Percentiles rank a stretch among this genome's conserved stretches.
Evolutionary conservation across 2,888 invertebrate genomes (phyloP).

Genomic region (Drosophila incognita): DNA sequence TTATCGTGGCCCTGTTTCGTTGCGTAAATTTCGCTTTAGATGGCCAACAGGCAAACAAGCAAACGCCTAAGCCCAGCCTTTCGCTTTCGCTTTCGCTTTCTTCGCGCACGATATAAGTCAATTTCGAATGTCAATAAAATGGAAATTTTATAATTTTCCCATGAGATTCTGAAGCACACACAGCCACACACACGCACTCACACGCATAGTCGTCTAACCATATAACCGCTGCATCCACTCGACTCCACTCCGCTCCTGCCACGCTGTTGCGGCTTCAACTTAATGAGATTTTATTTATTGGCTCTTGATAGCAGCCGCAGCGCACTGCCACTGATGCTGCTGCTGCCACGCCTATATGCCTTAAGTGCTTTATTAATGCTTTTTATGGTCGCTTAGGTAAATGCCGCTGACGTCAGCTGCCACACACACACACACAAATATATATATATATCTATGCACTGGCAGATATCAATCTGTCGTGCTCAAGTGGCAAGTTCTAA

Average conservation of each 20-base stretch:
- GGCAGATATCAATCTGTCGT: constrained; percentile 48
- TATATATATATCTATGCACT: constrained; percentile 34
- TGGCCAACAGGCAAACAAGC: constrained; percentile 39
- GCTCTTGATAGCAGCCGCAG: constrained; percentile 59
- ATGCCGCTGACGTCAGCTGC: constrained; percentile 48
- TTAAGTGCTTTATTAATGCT: constrained; percentile 58
- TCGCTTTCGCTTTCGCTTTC: constrained; percentile 29
- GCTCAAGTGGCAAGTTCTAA: constrained; percentile 40
- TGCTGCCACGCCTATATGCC: constrained; percentile 5
- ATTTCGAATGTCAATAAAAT: constrained; percentile 78
- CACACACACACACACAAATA: not conserved
- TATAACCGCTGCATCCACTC: constrained; percentile 12
- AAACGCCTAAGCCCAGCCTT: constrained; percentile 64
- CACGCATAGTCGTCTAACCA: constrained; percentile 2
- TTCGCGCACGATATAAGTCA: constrained; percentile 66
- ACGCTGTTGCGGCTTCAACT: constrained; percentile 58
- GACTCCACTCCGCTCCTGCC: constrained; percentile 16
- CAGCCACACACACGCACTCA: constrained; percentile 12
- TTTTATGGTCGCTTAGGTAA: constrained; percentile 66
- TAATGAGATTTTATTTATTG: constrained; percentile 78
- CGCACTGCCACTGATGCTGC: not conserved
- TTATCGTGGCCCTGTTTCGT: constrained; percentile 37
- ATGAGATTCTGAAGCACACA: constrained; percentile 26
- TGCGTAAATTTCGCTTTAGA: constrained; percentile 15
- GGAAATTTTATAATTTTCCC: constrained; percentile 76